Conservation (phyloP, 2,113 vertebrate species). For the Arizona elegans region DNA sequence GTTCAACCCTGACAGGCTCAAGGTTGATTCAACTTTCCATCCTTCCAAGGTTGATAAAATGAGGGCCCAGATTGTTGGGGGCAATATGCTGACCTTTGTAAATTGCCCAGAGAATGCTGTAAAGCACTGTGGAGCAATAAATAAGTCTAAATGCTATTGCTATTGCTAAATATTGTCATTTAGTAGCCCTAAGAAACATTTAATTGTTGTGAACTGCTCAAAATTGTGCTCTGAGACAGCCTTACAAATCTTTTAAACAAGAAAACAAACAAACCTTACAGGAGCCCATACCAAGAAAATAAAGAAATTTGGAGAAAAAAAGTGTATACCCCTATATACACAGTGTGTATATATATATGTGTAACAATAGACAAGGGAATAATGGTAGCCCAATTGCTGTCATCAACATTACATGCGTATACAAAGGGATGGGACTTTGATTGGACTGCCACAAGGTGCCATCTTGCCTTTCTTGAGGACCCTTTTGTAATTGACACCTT, state of each 20-base stretch:
- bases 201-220: background rate
- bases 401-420: background rate
- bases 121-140: background rate
- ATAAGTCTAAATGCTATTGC: background rate
- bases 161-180: background rate
- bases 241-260: background rate
- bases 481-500: background rate
- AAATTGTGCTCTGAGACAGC: background rate
- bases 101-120: background rate
- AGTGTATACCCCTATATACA: background rate
- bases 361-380: background rate
- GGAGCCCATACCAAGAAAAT: background rate
- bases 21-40: background rate
- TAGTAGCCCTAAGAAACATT: background rate
- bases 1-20: background rate
- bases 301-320: background rate
- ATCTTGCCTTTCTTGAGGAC: background rate
- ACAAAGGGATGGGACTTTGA: background rate
- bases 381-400: background rate
- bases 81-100: background rate
- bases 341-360: background rate
- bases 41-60: background rate
- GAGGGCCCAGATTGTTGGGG: background rate
- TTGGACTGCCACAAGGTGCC: background rate
- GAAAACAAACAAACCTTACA: background rate